Conservation (phyloP, 2,113 vertebrate species). For the Corythoichthys haematopterus region DNA sequence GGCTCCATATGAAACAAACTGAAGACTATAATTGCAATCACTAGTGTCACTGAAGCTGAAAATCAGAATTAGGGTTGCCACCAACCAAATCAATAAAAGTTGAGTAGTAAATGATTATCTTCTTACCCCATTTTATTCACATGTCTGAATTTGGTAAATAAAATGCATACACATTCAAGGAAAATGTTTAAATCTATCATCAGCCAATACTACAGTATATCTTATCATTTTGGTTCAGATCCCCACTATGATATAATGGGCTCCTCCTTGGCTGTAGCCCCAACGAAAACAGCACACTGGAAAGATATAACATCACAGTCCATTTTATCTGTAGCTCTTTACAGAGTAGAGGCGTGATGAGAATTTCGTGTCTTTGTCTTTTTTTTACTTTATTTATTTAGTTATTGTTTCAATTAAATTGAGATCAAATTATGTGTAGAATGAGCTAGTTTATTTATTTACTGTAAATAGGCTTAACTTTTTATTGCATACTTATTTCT, state of each 20-base stretch:
- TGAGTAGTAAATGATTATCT: neutral
- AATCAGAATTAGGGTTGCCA: neutral
- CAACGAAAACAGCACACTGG: neutral
- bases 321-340: too few species aligned
- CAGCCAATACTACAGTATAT: neutral
- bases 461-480: neutral
- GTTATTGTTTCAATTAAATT: neutral
- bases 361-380: too few species aligned
- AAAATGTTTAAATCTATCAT: neutral
- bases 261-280: neutral
- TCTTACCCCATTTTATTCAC: neutral
- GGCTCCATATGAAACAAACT: slow-evolving; percentile 4
- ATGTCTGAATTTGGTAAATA: neutral
- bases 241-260: neutral
- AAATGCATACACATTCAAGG: neutral
- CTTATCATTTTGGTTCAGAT: neutral
- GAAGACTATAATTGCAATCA: neutral
- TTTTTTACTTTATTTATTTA: neutral
- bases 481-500: neutral
- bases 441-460: too few species aligned
- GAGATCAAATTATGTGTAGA: neutral
- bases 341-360: too few species aligned
- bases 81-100: neutral
- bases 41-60: neutral
- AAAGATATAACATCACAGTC: neutral